Percentiles rank a stretch among this genome's conserved stretches.
These are phyloP conservation scores for Lanius collurio DNA, from an alignment of 2,113 vertebrate genomes.

Conservation along the genomic window DNA sequence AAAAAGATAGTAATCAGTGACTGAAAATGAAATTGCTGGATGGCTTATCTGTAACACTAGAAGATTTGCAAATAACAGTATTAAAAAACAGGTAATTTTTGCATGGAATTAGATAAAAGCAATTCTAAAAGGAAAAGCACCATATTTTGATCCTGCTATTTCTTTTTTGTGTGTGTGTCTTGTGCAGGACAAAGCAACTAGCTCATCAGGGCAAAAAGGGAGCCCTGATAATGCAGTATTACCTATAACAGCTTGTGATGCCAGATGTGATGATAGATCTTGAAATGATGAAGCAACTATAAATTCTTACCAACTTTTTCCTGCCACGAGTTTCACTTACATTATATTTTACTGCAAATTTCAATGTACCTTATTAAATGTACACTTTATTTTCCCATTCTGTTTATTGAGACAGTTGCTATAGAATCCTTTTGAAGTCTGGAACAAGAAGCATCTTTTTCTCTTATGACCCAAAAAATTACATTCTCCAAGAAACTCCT, in stretches of 20 bases:
- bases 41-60: background rate
- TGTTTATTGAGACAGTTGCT: background rate
- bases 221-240: background rate
- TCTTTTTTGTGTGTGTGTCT: background rate
- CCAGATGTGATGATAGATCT: background rate
- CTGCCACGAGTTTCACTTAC: background rate
- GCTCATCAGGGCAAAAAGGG: background rate
- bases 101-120: background rate
- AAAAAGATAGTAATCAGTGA: background rate
- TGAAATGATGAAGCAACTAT: background rate
- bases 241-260: background rate
- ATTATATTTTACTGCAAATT: background rate
- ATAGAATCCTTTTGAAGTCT: background rate
- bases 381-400: background rate
- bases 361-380: background rate
- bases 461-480: background rate
- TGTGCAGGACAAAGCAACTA: background rate
- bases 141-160: background rate
- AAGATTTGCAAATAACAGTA: background rate
- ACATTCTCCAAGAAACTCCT: background rate
- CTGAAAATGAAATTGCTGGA: background rate
- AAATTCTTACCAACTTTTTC: background rate
- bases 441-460: background rate
- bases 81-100: background rate
- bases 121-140: background rate